Percentiles rank a stretch among this genome's conserved stretches.
Conservation (phyloP, 2,113 vertebrate species). For the Mobula birostris region DNA sequence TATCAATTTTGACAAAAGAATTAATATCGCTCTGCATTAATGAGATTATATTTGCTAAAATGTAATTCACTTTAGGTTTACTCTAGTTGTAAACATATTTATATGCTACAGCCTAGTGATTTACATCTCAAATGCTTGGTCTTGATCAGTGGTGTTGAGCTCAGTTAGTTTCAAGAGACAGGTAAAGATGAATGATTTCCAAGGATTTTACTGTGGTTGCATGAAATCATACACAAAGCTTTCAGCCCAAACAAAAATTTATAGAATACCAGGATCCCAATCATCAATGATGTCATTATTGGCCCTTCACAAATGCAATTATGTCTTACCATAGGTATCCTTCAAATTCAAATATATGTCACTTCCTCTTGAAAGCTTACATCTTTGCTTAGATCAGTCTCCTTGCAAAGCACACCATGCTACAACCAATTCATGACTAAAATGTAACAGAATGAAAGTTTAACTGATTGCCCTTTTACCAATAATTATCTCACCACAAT, state of each 20-base stretch:
- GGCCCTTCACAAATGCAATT: not conserved
- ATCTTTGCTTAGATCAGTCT: not conserved
- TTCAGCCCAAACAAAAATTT: not conserved
- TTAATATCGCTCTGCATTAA: not conserved
- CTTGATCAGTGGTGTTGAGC: not conserved
- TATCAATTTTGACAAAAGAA: not conserved
- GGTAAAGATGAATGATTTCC: not conserved
- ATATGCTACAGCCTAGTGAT: not conserved
- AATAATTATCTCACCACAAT: not conserved
- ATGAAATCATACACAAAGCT: not conserved
- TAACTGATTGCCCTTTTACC: not conserved
- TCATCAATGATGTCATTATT: not conserved
- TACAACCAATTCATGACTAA: not conserved
- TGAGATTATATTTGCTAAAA: not conserved
- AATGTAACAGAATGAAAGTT: not conserved
- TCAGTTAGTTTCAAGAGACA: not conserved
- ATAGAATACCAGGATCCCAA: not conserved
- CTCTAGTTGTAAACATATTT: not conserved
- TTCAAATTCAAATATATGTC: not conserved
- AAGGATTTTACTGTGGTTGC: not conserved
- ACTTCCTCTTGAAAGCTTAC: not conserved
- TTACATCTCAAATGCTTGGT: not conserved
- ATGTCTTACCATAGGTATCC: not conserved
- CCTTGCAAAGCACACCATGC: not conserved
- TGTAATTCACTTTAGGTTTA: not conserved